phyloP scores from a whole-genome alignment of 2,797 vertebrate species.

The Hybognathus amarus region DNA sequence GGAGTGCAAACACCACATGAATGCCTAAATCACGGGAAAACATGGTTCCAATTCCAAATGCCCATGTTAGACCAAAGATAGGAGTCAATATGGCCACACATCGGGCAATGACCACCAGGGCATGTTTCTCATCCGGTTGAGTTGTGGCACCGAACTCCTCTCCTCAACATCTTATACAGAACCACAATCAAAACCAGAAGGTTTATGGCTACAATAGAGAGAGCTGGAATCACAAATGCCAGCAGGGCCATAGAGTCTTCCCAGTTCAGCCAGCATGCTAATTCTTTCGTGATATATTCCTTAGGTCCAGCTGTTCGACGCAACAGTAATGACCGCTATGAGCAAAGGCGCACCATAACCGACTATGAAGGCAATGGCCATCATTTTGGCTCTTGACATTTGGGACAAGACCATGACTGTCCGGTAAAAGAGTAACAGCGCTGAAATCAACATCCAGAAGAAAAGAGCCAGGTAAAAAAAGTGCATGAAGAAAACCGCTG shows the following conservation, averaged over 20 bases:
- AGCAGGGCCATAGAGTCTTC: slow-evolving; percentile 75
- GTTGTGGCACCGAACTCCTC: slow-evolving; percentile 65
- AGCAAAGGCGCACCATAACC: slow-evolving; percentile 87
- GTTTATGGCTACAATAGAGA: slow-evolving; percentile 85
- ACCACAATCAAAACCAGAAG: slow-evolving; percentile 82
- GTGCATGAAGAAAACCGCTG: slow-evolving; percentile 88
- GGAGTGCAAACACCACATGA: slow-evolving; percentile 75
- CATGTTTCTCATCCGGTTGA: slow-evolving; percentile 77
- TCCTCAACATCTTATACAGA: slow-evolving; percentile 71
- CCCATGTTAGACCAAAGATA: slow-evolving; percentile 90
- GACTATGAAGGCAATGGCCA: slow-evolving; percentile 79
- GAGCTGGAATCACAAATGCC: slow-evolving; percentile 86
- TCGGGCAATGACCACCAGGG: slow-evolving; percentile 82
- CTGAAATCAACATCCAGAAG: slow-evolving; percentile 93
- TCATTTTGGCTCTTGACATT: slow-evolving; percentile 84
- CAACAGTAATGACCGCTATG: slow-evolving; percentile 84
- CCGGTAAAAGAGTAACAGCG: slow-evolving; percentile 87
- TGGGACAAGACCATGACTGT: slow-evolving; percentile 86
- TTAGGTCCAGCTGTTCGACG: slow-evolving; percentile 78
- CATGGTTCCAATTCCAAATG: slow-evolving; percentile 84
- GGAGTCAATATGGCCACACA: slow-evolving; percentile 88
- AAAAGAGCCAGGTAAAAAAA: slow-evolving; percentile 92
- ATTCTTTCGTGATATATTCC: slow-evolving; percentile 69
- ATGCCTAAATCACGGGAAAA: slow-evolving; percentile 59
- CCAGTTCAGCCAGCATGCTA: slow-evolving; percentile 89